Base-by-base conservation (phyloP, 2,888 invertebrate species). In the Hypomecis atomaria region DNA sequence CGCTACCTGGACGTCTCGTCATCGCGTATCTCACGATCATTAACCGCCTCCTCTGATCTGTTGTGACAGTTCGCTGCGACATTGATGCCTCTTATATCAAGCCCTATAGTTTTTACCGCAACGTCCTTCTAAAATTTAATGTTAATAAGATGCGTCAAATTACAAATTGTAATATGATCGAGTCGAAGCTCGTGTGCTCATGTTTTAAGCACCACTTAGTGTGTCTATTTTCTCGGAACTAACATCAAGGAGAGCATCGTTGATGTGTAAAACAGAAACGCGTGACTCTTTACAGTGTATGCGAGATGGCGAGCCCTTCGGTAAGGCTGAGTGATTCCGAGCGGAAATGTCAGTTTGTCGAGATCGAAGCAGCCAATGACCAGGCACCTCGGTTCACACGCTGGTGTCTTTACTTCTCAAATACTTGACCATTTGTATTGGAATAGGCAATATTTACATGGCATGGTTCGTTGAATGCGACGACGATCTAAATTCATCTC, bases 271-370 rank as follows among this genome's bases (percentile, higher is more conserved):
- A 75, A 78, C 70, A 78, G 70, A 70, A 75, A 78, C 70, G 74
- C 81, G 76, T 79, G 77, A 76, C 76, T 75, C 48, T 69, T 73
- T 67, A 71, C 69, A 69, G 71, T 23, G 23, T 73, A 70, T 73
- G 75, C 72, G 73, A 78, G 79, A 78, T 72, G 72, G 70, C 72
- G 66, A 71, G 65, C 74, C 67, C 78, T 76, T 81, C 77, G 76
- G 77, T 82, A 82, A 81, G 74, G 69, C 54, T 70, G 77, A 76
- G 79, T 78, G 78, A 83, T 83, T 83, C 76, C 74, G 78, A 85
- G 76, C 87, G 88, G 88, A 89, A 85, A 88, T 87, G 80, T 85
- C 85, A 88, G 87, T 89, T 87, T 85, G 85, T 78, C 75, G 85
- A 82, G 84, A 86, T 83, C 76, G 75, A 77, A 78, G 76, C 70